Evolutionary conservation across 2,888 invertebrate species (phyloP), one percentile per base, ranked within the genome.

Genomic region (Apomyelois bistriatella): DNA sequence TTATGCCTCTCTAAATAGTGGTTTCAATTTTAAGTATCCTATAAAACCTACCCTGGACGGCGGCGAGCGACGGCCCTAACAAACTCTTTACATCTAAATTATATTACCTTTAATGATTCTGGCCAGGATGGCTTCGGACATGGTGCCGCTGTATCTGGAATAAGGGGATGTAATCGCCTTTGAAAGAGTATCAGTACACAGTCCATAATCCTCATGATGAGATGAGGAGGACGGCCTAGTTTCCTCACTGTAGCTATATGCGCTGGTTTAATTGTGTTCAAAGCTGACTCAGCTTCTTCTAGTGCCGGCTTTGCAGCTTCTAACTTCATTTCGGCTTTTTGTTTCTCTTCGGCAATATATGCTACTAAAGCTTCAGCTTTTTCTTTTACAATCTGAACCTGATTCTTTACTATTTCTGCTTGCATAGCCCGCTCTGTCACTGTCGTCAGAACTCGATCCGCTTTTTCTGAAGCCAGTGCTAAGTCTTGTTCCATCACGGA

Each of bases 161-260:
- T 93, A 4, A 96, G 93, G 0, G 96, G 93, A 76, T 98, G 97
- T 43, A 98, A 76, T 80, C 95, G 95, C 58, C 97, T 93, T 90
- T 98, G 98, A 76, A 99, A 99, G 17, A 99, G 86, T 65, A 99
- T 95, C 65, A 98, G 78, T 0, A 98, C 98, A 76, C 97, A 97
- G 80, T 99, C 99, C 99, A 99, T 99, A 65, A 99, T 99, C 58
- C 98, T 92, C 98, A 99, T 96, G 71, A 99, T 99, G 8, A 99
- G 91, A 88, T 98, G 98, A 0, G 99, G 99, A 0, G 99, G 99
- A 58, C 98, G 92, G 7, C 98, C 98, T 52, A 99, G 85, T 82
- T 99, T 99, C 62, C 98, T 92, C 0, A 99, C 98, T 48, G 97
- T 97, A 1, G 98, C 95, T 76, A 99, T 99, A 75, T 99, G 98